These are phyloP conservation scores for Sylvilagus bachmani DNA, from an alignment of 2,113 vertebrate genomes.

Conservation along the genomic window DNA sequence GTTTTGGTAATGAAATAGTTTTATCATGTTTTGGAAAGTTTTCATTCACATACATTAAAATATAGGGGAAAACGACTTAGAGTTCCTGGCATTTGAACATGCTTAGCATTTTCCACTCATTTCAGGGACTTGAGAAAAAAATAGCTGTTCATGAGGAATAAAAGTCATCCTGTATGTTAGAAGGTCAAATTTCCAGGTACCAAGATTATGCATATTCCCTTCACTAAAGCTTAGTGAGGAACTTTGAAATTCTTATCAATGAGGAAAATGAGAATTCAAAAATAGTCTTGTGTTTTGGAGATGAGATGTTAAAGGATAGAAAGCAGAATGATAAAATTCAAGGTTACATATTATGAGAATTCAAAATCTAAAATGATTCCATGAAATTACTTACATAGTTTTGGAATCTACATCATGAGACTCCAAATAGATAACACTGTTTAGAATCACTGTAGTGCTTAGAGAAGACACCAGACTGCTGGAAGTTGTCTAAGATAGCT, in stretches of 20 bases:
- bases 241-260: background rate
- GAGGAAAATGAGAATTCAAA: slow-evolving; percentile 23
- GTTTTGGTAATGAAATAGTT: background rate
- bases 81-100: background rate
- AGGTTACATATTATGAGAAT: background rate
- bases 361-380: slow-evolving; percentile 33
- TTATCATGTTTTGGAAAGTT: slow-evolving; percentile 46
- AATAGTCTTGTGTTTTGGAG: background rate
- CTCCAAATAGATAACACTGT: background rate
- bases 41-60: background rate
- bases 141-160: background rate
- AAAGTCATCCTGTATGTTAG: background rate
- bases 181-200: slow-evolving; percentile 34
- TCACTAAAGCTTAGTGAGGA: slow-evolving; percentile 34
- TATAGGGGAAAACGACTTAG: background rate
- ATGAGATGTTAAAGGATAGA: slow-evolving; percentile 16
- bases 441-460: background rate
- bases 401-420: background rate
- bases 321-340: background rate
- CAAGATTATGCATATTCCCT: background rate
- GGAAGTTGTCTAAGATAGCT: background rate
- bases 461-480: background rate
- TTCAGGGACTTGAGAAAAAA: background rate
- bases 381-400: background rate
- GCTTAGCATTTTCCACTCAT: slow-evolving; percentile 2